Percentiles rank a stretch among this genome's conserved stretches.
These are phyloP conservation scores for Sinocyclocheilus grahami DNA, from an alignment of 2,113 vertebrate species.

Conservation along the genomic window DNA sequence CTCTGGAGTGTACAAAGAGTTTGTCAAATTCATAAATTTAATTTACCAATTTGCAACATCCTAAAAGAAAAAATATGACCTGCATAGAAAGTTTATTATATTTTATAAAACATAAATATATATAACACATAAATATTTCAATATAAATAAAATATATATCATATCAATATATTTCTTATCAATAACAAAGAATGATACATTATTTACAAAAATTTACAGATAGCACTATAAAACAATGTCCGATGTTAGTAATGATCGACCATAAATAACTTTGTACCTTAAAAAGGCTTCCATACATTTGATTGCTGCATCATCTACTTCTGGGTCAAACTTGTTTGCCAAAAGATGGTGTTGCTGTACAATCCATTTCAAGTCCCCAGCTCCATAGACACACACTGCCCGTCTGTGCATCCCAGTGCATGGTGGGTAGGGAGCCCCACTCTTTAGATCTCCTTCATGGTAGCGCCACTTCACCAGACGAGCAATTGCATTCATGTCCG, in stretches of 20 bases:
- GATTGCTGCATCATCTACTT: conserved; percentile 78
- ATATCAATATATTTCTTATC: background rate
- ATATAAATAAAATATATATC: conserved; percentile 47
- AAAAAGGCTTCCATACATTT: conserved; percentile 86
- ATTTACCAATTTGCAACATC: background rate
- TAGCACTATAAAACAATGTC: background rate
- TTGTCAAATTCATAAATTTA: background rate
- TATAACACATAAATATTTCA: background rate
- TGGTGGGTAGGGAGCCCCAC: conserved; percentile 82
- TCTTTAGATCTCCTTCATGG: conserved; percentile 75
- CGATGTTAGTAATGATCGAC: conserved; percentile 14
- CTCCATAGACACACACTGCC: conserved; percentile 83
- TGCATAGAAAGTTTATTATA: background rate
- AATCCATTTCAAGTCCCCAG: conserved; percentile 85
- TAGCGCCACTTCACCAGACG: conserved; percentile 85
- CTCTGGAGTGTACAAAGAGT: background rate
- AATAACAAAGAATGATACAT: background rate
- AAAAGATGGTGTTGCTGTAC: conserved; percentile 83
- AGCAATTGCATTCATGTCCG: conserved; percentile 84
- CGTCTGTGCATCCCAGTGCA: conserved; percentile 81
- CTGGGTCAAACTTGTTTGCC: conserved; percentile 92
- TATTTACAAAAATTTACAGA: background rate
- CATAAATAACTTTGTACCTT: conserved; percentile 73
- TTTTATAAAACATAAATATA: too few relatives aligned
- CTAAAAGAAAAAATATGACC: background rate